phyloP scores from a whole-genome alignment of 2,888 invertebrate genomes.

The Homarus gammarus region DNA sequence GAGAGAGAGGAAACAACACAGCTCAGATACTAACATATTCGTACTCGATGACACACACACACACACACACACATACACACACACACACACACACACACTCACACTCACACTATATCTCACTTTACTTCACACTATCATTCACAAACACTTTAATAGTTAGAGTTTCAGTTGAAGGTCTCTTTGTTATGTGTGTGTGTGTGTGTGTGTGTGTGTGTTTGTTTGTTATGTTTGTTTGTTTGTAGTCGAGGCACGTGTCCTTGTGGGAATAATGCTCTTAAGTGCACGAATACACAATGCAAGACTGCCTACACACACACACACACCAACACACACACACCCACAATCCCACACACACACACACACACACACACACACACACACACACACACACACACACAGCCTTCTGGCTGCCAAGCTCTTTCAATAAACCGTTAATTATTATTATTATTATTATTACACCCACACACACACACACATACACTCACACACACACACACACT shows the following conservation, averaged over 20 bases:
- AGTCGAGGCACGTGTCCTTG: too few relatives aligned
- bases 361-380: not conserved
- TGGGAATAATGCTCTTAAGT: too few relatives aligned
- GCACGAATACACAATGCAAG: not conserved
- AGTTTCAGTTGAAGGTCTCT: too few relatives aligned
- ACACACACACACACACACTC: not conserved
- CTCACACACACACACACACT: too few relatives aligned
- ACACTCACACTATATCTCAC: not conserved
- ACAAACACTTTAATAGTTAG: too few relatives aligned
- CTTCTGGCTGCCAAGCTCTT: too few relatives aligned
- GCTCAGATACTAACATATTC: not conserved
- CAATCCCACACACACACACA: not conserved
- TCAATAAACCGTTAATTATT: too few relatives aligned
- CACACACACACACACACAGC: not conserved
- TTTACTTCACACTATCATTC: not conserved
- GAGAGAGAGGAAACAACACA: not conserved
- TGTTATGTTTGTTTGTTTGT: too few relatives aligned
- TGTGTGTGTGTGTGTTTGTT: too few relatives aligned
- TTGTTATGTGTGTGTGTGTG: too few relatives aligned
- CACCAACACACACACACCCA: not conserved
- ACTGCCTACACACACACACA: not conserved
- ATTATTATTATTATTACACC: too few relatives aligned
- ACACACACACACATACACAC: conserved; percentile 19
- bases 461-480: too few relatives aligned
- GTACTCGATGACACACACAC: conserved; percentile 11